Evolutionary conservation across 2,797 vertebrate genomes (phyloP), one percentile per base, ranked within the genome.

Genomic region (Cacajao melanocephalus): DNA sequence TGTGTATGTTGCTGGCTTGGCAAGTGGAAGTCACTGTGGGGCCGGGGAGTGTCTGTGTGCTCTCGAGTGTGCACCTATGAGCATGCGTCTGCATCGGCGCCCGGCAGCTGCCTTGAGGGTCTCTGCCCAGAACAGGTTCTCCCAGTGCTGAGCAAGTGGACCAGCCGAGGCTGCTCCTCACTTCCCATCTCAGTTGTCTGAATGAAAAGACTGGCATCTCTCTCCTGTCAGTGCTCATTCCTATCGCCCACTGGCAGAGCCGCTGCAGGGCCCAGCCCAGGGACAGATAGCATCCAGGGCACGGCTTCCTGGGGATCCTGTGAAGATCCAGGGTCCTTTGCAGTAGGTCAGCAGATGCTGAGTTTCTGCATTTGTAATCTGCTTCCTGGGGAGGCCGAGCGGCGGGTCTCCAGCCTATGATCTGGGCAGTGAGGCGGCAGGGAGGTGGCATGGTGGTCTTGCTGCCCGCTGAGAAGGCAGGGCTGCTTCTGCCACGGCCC

Each of bases 61-160:
- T 26, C 50, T 52, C 26, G 28, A 61, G 26, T 82, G 26, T 20
- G 8, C 5, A 2, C 2, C 14, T 8, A 14, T 61, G 4, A 41
- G 55, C 28, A 0, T 6, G 4, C 10, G 7, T 88, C 58, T 50
- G 5, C 6, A 4, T 0, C 0, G 1, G 39, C 14, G 57, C 67
- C 44, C 20, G 79, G 7, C 28, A 5, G 5, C 44, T 58, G 58
- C 17, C 41, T 17, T 7, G 44, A 46, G 50, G 55, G 39, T 28
- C 72, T 88, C 70, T 86, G 75, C n/a, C 64, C 1, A 0, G 12
- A 28, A 44, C 30, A 22, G 57, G 33, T 46, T 55, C 81, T 78
- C 19, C 48, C 26, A 12, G 72, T 9, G 2, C 67, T 39, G 79
- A n/a, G 82, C 15, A 14, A 36, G 61, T 50, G 70, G 13, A 24